Percentiles rank a stretch among this genome's conserved stretches.
These are phyloP conservation scores for Neria commutata DNA, from an alignment of 2,888 invertebrate species.

Conservation along the genomic window DNA sequence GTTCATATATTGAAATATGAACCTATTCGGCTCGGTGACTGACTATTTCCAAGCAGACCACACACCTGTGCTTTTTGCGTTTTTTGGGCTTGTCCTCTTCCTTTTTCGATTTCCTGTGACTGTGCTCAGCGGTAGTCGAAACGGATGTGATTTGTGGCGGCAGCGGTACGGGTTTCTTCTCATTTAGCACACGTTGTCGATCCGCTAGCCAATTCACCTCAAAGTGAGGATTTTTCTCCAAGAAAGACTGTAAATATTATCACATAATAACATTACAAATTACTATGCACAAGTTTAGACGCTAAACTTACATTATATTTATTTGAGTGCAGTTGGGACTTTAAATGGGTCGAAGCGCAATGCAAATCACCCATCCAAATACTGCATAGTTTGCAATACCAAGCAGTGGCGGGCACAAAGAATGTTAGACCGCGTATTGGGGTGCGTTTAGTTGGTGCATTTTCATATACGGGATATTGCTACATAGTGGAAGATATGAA, in stretches of 20 bases:
- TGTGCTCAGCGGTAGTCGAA: conserved; percentile 40
- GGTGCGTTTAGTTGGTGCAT: conserved; percentile 76
- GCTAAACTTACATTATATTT: conserved; percentile 75
- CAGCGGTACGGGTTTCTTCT: conserved; percentile 53
- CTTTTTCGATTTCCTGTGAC: conserved; percentile 61
- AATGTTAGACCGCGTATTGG: conserved; percentile 88
- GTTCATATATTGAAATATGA: too few species aligned
- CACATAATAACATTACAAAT: background rate
- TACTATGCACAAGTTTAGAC: background rate
- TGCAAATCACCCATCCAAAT: conserved; percentile 88
- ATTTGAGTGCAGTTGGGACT: conserved; percentile 78
- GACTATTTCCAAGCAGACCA: background rate
- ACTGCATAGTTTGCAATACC: conserved; percentile 89
- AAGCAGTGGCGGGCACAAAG: conserved; percentile 84
- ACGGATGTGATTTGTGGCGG: conserved; percentile 46
- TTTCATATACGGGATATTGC: conserved; percentile 73
- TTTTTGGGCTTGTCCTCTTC: conserved; percentile 62
- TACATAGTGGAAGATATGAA: too few species aligned
- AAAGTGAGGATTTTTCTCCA: conserved; percentile 85
- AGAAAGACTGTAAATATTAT: conserved; percentile 69
- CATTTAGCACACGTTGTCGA: conserved; percentile 73
- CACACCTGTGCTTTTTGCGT: conserved; percentile 67
- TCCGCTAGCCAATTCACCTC: conserved; percentile 87
- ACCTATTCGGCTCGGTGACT: too few species aligned
- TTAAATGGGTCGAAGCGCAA: conserved; percentile 85